Percentiles rank a stretch among this genome's conserved stretches.
phyloP scores from a whole-genome alignment of 2,797 vertebrate species.

The Poecilia wingei region DNA sequence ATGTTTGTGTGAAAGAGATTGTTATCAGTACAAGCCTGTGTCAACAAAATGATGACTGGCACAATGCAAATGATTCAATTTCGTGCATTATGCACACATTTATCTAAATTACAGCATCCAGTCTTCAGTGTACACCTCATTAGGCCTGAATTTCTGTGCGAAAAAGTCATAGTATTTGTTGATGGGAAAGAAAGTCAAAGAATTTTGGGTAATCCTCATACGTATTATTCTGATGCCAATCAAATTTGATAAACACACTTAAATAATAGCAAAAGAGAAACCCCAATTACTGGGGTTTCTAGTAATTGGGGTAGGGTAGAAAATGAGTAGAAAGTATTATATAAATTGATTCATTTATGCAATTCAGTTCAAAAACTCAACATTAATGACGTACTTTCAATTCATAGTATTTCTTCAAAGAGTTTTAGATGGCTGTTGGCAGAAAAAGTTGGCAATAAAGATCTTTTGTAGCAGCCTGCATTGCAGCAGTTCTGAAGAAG shows the following conservation, averaged over 20 bases:
- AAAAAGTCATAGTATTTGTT: constrained; percentile 9
- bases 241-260: neutral
- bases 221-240: neutral
- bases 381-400: neutral
- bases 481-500: neutral
- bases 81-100: constrained; percentile 20
- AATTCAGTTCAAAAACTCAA: neutral
- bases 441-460: neutral
- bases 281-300: neutral
- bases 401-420: neutral
- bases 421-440: neutral
- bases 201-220: neutral
- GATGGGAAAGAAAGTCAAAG: constrained; percentile 1
- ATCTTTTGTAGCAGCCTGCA: neutral
- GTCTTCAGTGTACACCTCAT: constrained; percentile 12
- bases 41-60: constrained; percentile 16
- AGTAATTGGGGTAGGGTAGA: too few species aligned
- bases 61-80: constrained; percentile 19
- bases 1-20: constrained; percentile 34
- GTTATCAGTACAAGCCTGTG: constrained; percentile 16
- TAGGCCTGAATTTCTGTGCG: constrained; percentile 13
- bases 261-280: neutral
- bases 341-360: neutral
- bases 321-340: neutral
- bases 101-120: constrained; percentile 17